phyloP scores from a whole-genome alignment of 2,888 invertebrate genomes.

The Athalia circularis region DNA sequence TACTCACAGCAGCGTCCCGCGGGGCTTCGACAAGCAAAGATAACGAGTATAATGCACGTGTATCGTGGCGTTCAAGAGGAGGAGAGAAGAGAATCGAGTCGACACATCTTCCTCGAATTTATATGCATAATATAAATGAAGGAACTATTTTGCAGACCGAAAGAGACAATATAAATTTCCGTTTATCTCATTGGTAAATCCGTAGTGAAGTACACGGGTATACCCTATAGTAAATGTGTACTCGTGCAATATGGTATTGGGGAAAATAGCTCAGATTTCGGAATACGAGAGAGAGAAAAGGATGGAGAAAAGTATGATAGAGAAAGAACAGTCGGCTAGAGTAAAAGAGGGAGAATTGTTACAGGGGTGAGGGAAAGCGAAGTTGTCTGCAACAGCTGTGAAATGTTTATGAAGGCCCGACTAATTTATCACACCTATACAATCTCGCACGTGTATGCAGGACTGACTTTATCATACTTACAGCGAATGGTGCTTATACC shows the following conservation, averaged over 20 bases:
- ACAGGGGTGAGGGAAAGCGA: constrained; percentile 28
- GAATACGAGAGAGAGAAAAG: constrained; percentile 49
- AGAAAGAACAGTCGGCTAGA: not conserved
- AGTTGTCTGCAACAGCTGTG: constrained; percentile 71
- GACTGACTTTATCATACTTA: constrained; percentile 44
- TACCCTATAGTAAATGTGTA: not conserved
- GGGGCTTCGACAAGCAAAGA: not conserved
- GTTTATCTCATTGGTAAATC: no score
- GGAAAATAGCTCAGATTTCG: constrained; percentile 39
- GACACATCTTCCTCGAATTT: no score
- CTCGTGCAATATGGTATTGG: not conserved
- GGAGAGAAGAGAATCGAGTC: no score
- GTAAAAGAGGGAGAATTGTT: not conserved
- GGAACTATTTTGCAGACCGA: no score
- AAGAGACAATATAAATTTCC: no score
- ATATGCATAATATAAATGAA: no score
- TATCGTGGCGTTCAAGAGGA: no score
- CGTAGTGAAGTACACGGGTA: no score
- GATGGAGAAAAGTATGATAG: constrained; percentile 32
- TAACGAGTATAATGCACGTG: not conserved
- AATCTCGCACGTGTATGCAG: constrained; percentile 51
- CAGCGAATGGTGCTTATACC: constrained; percentile 34
- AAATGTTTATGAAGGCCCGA: constrained; percentile 72
- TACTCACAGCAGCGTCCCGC: not conserved
- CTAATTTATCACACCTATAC: constrained; percentile 69